Percentiles rank a stretch among this genome's conserved stretches.
These are phyloP conservation scores for Sitobion miscanthi DNA, from an alignment of 1,140 invertebrate species.

Conservation along the genomic window DNA sequence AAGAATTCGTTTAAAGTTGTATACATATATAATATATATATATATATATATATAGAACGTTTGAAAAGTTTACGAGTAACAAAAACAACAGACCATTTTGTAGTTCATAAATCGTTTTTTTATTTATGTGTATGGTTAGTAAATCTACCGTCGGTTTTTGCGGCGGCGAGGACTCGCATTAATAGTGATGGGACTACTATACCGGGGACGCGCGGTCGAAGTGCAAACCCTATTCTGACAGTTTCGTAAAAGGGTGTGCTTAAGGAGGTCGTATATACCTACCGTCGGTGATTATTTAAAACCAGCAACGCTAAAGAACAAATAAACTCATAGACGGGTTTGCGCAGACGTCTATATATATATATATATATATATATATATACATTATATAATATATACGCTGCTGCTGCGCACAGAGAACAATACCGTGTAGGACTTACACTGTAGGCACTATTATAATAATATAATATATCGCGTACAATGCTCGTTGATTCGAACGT, in stretches of 20 bases:
- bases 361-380: neutral
- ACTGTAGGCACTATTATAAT: neutral
- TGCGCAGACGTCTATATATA: neutral
- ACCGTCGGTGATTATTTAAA: conserved; percentile 8
- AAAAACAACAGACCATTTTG: conserved; percentile 14
- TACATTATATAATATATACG: neutral
- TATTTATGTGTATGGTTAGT: neutral
- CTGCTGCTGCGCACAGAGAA: neutral
- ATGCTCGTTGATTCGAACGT: neutral
- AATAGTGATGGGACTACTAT: neutral
- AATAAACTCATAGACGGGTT: neutral
- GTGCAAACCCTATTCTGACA: conserved; percentile 7
- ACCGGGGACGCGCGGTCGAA: neutral
- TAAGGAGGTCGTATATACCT: neutral
- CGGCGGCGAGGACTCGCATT: neutral
- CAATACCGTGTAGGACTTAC: neutral
- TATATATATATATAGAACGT: neutral
- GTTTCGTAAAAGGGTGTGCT: conserved; percentile 5
- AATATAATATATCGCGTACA: neutral
- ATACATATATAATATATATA: no score
- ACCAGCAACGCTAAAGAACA: neutral
- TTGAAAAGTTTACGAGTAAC: conserved; percentile 2
- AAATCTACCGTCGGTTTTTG: neutral
- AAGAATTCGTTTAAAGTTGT: neutral
- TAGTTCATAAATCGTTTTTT: conserved; percentile 11